A percentile compares a stretch with the other conserved stretches of the same genome.
Evolutionary conservation across 2,113 vertebrate species (phyloP).

Genomic region (Antennarius striatus): DNA sequence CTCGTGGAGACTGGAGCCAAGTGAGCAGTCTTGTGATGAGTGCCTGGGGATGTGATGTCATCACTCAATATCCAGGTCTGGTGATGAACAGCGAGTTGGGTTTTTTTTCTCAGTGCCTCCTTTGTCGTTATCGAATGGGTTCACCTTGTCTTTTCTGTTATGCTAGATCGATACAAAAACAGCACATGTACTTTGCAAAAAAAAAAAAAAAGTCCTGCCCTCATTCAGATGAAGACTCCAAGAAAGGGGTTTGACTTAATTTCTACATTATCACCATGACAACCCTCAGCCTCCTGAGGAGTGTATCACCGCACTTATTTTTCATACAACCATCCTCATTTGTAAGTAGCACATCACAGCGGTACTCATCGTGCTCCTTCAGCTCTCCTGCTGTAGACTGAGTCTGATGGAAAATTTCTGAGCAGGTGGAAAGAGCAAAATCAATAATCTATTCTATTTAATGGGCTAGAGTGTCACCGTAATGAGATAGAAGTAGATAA

Average conservation of each 20-base stretch:
- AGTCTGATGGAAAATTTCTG: constrained; percentile 77
- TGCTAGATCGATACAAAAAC: constrained; percentile 60
- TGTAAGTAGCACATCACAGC: constrained; percentile 63
- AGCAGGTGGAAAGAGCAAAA: constrained; percentile 76
- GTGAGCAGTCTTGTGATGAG: constrained; percentile 40
- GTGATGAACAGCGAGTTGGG: constrained; percentile 48
- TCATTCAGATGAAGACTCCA: constrained; percentile 43
- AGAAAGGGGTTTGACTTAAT: constrained; percentile 42
- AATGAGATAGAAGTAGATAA: constrained; percentile 79
- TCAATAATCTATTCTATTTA: constrained; percentile 85
- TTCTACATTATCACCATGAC: constrained; percentile 53
- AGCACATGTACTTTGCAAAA: constrained; percentile 35
- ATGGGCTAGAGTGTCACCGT: constrained; percentile 77
- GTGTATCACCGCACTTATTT: constrained; percentile 2
- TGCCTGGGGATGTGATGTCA: constrained; percentile 56
- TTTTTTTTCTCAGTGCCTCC: constrained; percentile 52
- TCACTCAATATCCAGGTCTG: constrained; percentile 57
- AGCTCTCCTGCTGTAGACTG: constrained; percentile 53
- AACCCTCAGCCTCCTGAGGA: constrained; percentile 35
- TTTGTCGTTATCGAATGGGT: constrained; percentile 52
- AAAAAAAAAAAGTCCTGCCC: constrained; percentile 12
- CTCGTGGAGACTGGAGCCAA: constrained; percentile 33
- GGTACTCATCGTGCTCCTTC: constrained; percentile 71
- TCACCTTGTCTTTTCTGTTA: constrained; percentile 54
- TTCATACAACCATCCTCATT: constrained; percentile 35